Conservation (phyloP, 64 coral and sea anemone genomes). For the Pocillopora verrucosa region DNA sequence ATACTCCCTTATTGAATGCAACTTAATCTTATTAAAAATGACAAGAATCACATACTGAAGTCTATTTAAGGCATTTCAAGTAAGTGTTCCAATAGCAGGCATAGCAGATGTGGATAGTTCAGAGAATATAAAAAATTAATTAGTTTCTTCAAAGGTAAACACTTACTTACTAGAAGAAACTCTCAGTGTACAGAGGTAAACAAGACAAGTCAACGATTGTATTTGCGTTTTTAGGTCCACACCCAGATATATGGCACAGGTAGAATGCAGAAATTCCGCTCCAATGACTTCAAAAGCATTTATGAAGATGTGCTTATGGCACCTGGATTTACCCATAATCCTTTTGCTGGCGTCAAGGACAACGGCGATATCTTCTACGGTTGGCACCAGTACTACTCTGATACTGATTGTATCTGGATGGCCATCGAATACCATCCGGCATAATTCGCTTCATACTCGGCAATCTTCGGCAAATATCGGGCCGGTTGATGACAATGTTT, state of each 20-base stretch:
- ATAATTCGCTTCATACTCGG: neutral
- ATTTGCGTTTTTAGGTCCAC: conserved; percentile 7
- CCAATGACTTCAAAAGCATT: conserved; percentile 51
- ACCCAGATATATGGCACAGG: conserved; percentile 74
- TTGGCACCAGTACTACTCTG: conserved; percentile 83
- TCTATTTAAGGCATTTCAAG: no score
- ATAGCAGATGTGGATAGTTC: no score
- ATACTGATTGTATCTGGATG: conserved; percentile 89
- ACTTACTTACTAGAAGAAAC: no score
- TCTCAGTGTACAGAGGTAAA: no score
- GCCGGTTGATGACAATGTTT: no score
- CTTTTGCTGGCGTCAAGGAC: conserved; percentile 63
- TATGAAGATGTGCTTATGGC: conserved; percentile 79
- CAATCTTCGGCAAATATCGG: neutral
- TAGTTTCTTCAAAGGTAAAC: no score
- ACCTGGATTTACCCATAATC: conserved; percentile 78
- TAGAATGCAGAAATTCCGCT: conserved; percentile 76
- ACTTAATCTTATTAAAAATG: no score
- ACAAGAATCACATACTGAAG: no score
- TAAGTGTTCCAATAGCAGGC: no score
- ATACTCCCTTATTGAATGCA: no score
- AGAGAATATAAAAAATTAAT: no score
- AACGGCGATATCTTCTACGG: conserved; percentile 53
- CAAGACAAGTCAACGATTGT: no score
- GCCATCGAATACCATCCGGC: conserved; percentile 70